Percentiles rank a stretch among this genome's conserved stretches.
Evolutionary conservation across 2,888 invertebrate genomes (phyloP).

Genomic region (Conus canariensis): DNA sequence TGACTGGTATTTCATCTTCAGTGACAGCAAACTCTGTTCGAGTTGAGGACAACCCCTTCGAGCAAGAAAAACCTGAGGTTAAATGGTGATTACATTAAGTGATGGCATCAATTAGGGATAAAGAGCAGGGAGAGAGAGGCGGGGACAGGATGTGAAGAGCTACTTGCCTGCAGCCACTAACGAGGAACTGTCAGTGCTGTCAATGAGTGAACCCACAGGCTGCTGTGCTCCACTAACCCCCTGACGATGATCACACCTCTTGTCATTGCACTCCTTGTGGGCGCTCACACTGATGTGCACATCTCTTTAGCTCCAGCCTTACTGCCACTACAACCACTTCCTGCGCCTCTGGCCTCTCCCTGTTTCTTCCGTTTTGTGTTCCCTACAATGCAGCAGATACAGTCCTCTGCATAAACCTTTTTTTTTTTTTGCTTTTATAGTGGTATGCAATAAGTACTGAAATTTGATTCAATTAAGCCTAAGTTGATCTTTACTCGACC

Average conservation of each 20-base stretch:
- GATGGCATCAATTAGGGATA: background rate
- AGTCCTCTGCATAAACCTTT: background rate
- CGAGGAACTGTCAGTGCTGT: background rate
- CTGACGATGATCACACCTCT: conserved; percentile 15
- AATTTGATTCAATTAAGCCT: too few species aligned
- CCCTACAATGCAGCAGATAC: background rate
- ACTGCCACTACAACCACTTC: conserved; percentile 18
- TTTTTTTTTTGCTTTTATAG: background rate
- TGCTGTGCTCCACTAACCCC: conserved; percentile 27
- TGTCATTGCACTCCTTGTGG: conserved; percentile 13
- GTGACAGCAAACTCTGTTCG: too few species aligned
- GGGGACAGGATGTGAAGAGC: background rate
- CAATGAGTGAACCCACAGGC: background rate
- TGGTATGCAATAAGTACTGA: too few species aligned
- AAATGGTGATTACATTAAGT: background rate
- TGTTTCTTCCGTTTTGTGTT: conserved; percentile 7
- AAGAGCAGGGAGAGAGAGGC: background rate
- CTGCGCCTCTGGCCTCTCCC: background rate
- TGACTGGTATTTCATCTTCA: too few species aligned
- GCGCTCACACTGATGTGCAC: background rate
- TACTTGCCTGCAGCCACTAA: background rate
- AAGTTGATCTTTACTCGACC: too few species aligned
- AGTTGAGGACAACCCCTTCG: too few species aligned
- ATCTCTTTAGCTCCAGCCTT: conserved; percentile 24
- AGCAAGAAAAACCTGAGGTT: conserved; percentile 3